phyloP scores from a whole-genome alignment of 1,140 invertebrate species.

The Camponotus floridanus region DNA sequence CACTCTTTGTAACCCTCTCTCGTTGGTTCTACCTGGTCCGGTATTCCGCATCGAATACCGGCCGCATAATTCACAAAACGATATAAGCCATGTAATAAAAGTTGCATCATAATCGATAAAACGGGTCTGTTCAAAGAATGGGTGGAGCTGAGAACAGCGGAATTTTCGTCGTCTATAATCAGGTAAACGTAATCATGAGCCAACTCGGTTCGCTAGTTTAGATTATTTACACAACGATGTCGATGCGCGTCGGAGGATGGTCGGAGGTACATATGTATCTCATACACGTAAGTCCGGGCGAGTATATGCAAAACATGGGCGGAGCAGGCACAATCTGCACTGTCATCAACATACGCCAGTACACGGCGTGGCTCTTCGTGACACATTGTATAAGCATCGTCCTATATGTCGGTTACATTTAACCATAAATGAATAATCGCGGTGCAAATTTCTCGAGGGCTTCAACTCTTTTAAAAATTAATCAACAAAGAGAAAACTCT shows the following conservation, averaged over 20 bases:
- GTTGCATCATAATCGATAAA: slow-evolving; percentile 49
- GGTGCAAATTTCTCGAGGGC: slow-evolving; percentile 12
- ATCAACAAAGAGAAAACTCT: not conserved
- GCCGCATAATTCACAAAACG: slow-evolving; percentile 59
- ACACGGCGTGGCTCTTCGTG: slow-evolving; percentile 71
- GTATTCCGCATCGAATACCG: slow-evolving; percentile 59
- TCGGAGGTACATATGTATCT: slow-evolving; percentile 53
- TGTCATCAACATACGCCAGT: slow-evolving; percentile 81
- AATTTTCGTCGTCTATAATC: slow-evolving; percentile 47
- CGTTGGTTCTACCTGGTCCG: slow-evolving; percentile 28
- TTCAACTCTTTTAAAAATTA: not conserved
- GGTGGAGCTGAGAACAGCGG: slow-evolving; percentile 38
- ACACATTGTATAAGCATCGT: slow-evolving; percentile 73
- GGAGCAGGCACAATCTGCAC: slow-evolving; percentile 80
- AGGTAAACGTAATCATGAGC: slow-evolving; percentile 13
- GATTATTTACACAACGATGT: slow-evolving; percentile 74
- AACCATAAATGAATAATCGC: slow-evolving; percentile 43
- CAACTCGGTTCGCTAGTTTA: slow-evolving; percentile 47
- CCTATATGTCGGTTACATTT: slow-evolving; percentile 41
- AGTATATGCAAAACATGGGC: slow-evolving; percentile 81
- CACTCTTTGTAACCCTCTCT: slow-evolving; percentile 55
- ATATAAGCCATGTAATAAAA: slow-evolving; percentile 60
- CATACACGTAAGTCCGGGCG: slow-evolving; percentile 69
- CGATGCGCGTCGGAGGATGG: slow-evolving; percentile 60
- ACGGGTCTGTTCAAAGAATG: slow-evolving; percentile 50